Evolutionary conservation across 1,140 invertebrate species (phyloP), one percentile per base, ranked within the genome.

Genomic region (Musca vetustissima): DNA sequence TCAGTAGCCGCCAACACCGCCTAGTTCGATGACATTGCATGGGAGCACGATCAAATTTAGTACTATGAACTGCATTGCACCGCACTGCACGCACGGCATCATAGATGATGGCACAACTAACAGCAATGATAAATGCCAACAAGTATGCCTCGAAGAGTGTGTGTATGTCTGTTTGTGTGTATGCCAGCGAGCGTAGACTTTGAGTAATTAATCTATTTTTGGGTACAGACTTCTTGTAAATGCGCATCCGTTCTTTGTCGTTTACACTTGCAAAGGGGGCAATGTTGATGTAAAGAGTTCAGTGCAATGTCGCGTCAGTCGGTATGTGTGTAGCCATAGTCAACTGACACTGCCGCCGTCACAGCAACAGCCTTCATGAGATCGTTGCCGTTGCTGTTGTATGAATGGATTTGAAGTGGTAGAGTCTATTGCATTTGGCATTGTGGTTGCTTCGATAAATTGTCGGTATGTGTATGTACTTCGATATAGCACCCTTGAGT

Each of bases 331-430:
- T n/a, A n/a, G n/a, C n/a, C n/a, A 13, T 15, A 24, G 52, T 14
- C 36, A 43, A 2, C 36, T 11, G 52, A 4, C 52, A 17, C 24
- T 14, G 52, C 4, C 52, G 14, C 52, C n/a, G 52, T 14, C 52
- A 24, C 24, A 24, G 15, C 32, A 32, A 24, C 57, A 61, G 57
- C 57, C 57, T 66, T 66, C 47, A 25, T 19, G 28, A 66, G 47
- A 66, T 66, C 49, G 47, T 66, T 66, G 64, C 36, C 64, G 32
- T 50, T 66, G 64, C 48, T 11, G 50, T 53, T 68, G 66, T 21
- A 19, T 14, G 24, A 53, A 47, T 53, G 36, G 25, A 57, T 52
- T 55, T 47, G 66, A 17, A 28, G 21, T 53, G 15, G 66, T 25
- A 36, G 28, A 13, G 21, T 21, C 11, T 48, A 6, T 43, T 66